Percentiles rank a stretch among this genome's conserved stretches.
phyloP scores from a whole-genome alignment of 2,113 vertebrate species.

The Phylloscopus whistleri region DNA sequence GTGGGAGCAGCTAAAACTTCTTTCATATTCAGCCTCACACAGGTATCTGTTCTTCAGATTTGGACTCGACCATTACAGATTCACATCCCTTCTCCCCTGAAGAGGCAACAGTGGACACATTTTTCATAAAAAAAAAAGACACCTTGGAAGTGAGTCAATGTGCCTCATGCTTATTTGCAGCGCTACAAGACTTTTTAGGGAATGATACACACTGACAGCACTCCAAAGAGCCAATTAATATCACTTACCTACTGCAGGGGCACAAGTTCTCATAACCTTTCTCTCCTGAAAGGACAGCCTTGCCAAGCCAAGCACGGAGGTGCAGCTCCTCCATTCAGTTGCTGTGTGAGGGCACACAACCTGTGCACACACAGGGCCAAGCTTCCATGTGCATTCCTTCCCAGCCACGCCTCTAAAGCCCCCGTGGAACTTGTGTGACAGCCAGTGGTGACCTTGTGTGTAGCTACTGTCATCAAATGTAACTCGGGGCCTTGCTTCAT shows the following conservation, averaged over 20 bases:
- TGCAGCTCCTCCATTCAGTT: neutral
- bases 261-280: neutral
- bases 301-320: neutral
- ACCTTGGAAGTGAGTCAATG: neutral
- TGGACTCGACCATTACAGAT: neutral
- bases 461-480: neutral
- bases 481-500: neutral
- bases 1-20: neutral
- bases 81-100: neutral
- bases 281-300: neutral
- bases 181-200: neutral
- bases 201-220: neutral
- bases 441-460: neutral
- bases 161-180: neutral
- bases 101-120: neutral
- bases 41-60: neutral
- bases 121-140: neutral
- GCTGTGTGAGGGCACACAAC: neutral
- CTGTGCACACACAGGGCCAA: fast-evolving
- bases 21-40: neutral
- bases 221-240: neutral
- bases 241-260: neutral
- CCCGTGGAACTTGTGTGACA: neutral
- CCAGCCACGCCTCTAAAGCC: neutral
- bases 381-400: neutral